A percentile compares a stretch with the other conserved stretches of the same genome.
Conservation (phyloP, 2,113 vertebrate genomes). For the Cavia porcellus region DNA sequence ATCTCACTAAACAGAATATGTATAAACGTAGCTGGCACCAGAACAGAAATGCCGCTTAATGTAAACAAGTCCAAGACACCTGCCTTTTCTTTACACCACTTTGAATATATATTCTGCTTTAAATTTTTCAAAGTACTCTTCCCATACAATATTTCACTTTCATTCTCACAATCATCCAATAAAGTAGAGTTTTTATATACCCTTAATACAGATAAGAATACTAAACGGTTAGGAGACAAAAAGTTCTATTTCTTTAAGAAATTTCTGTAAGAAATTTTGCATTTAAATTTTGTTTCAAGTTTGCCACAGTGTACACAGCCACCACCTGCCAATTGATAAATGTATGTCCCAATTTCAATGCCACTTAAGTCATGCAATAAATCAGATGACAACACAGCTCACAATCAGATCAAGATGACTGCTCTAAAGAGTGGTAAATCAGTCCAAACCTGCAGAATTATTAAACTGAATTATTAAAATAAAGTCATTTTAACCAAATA, state of each 20-base stretch:
- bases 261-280: neutral
- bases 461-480: constrained; percentile 40
- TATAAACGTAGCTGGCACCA: neutral
- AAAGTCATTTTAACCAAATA: neutral
- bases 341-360: neutral
- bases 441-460: constrained; percentile 1
- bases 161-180: constrained; percentile 10
- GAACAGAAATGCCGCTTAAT: neutral
- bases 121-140: neutral
- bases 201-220: neutral
- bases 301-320: neutral
- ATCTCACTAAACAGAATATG: neutral
- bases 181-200: neutral
- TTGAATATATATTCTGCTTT: neutral
- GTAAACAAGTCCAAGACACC: neutral
- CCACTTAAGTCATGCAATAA: constrained; percentile 42
- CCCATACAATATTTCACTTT: neutral
- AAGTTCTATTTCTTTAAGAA: neutral
- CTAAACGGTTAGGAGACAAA: neutral
- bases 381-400: neutral
- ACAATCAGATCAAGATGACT: neutral
- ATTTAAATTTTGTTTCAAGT: constrained; percentile 46
- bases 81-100: neutral
- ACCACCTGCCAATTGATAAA: constrained; percentile 11
- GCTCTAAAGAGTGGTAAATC: neutral